Evolutionary conservation across 1,140 invertebrate genomes (phyloP).

Genomic region (Polypedilum pembai): DNA sequence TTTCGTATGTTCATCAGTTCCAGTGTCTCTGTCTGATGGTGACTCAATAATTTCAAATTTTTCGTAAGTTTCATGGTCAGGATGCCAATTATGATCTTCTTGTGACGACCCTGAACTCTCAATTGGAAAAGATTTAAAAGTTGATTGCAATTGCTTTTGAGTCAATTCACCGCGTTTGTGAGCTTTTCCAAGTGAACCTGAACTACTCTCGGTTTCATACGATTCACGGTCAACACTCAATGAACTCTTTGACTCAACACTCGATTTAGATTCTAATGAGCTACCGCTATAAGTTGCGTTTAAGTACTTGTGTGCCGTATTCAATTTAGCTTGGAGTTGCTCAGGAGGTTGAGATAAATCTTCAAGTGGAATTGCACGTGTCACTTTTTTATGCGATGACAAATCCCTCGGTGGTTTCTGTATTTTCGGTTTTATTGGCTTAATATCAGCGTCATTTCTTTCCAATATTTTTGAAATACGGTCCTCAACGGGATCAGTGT

Average conservation of each 20-base stretch:
- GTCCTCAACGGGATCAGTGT: constrained; percentile 40
- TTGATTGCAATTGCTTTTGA: constrained; percentile 58
- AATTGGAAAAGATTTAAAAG: constrained; percentile 71
- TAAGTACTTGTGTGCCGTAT: constrained; percentile 30
- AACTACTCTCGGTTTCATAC: constrained; percentile 64
- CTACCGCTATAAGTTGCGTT: constrained; percentile 42
- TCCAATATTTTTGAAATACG: constrained; percentile 37
- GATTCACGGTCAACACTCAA: constrained; percentile 58
- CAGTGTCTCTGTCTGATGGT: constrained; percentile 44
- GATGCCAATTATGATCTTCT: constrained; percentile 70
- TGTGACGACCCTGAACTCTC: constrained; percentile 72
- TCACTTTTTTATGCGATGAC: constrained; percentile 38
- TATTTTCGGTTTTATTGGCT: constrained; percentile 36
- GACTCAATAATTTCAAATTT: constrained; percentile 45
- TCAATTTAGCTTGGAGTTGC: constrained; percentile 25
- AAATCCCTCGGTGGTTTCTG: constrained; percentile 38
- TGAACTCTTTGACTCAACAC: constrained; percentile 52
- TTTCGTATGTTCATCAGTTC: constrained; percentile 40
- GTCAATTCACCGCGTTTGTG: constrained; percentile 53
- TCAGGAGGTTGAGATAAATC: neutral
- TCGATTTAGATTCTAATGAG: constrained; percentile 50
- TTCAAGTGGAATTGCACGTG: neutral
- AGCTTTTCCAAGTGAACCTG: constrained; percentile 58
- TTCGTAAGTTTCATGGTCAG: constrained; percentile 61
- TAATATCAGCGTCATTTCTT: constrained; percentile 39